phyloP scores from a whole-genome alignment of 2,797 vertebrate species.

The Bradypus variegatus region DNA sequence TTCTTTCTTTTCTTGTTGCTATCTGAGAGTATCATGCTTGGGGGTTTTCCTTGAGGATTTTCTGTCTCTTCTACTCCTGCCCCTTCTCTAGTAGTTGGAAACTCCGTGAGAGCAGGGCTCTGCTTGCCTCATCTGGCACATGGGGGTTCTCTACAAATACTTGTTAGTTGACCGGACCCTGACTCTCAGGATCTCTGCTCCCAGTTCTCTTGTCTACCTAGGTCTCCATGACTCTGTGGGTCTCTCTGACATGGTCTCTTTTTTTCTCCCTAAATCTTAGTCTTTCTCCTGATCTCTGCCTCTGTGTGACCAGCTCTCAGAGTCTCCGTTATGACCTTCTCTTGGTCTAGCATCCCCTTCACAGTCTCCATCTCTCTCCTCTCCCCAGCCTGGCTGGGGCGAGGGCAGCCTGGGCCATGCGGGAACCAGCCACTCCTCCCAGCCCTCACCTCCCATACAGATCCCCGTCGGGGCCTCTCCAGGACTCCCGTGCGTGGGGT shows the following conservation, averaged over 20 bases:
- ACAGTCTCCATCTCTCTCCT: background rate
- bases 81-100: background rate
- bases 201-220: background rate
- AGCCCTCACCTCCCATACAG: background rate
- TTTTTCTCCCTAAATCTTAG: background rate
- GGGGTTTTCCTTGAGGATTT: background rate
- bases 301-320: background rate
- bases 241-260: background rate
- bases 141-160: background rate
- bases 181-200: background rate
- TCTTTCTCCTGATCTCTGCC: background rate
- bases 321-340: background rate
- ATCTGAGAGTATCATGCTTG: background rate
- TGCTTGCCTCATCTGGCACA: background rate
- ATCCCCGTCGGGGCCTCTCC: background rate
- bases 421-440: too few species aligned
- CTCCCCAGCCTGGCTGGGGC: background rate
- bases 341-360: background rate
- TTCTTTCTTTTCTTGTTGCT: background rate
- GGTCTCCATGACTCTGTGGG: background rate
- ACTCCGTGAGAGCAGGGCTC: background rate
- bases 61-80: background rate
- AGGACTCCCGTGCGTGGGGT: background rate
- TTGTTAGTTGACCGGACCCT: background rate
- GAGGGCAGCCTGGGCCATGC: background rate